These are phyloP conservation scores for Phataginus tetradactyla DNA, from an alignment of 2,797 vertebrate species.

Conservation along the genomic window DNA sequence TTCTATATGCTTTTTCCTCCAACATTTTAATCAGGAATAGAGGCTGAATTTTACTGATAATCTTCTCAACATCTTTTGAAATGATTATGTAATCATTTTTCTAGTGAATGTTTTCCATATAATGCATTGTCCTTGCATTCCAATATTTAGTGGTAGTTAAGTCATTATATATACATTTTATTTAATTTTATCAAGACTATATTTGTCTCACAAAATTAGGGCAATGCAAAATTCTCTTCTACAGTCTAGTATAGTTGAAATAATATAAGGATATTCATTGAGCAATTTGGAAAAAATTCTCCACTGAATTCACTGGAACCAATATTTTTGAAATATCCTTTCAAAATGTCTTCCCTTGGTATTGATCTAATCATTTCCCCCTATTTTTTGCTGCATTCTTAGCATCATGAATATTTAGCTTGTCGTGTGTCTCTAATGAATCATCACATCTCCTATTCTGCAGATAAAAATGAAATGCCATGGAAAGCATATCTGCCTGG, in stretches of 20 bases:
- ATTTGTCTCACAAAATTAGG: background rate
- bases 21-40: background rate
- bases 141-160: background rate
- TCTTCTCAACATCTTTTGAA: background rate
- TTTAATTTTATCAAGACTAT: background rate
- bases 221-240: background rate
- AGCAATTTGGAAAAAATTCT: constrained; percentile 4
- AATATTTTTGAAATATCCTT: background rate
- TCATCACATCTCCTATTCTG: background rate
- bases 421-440: constrained; percentile 1
- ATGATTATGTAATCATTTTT: constrained; percentile 6
- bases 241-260: background rate
- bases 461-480: background rate
- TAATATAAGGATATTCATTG: background rate
- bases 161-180: background rate
- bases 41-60: background rate
- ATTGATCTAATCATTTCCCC: background rate
- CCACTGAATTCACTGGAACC: background rate
- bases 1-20: background rate
- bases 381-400: background rate
- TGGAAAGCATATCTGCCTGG: background rate
- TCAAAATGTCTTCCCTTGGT: background rate
- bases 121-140: background rate
- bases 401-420: background rate
- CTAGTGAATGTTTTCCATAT: background rate